Conservation (phyloP, 2,113 vertebrate species). For the Noturus placidus region DNA sequence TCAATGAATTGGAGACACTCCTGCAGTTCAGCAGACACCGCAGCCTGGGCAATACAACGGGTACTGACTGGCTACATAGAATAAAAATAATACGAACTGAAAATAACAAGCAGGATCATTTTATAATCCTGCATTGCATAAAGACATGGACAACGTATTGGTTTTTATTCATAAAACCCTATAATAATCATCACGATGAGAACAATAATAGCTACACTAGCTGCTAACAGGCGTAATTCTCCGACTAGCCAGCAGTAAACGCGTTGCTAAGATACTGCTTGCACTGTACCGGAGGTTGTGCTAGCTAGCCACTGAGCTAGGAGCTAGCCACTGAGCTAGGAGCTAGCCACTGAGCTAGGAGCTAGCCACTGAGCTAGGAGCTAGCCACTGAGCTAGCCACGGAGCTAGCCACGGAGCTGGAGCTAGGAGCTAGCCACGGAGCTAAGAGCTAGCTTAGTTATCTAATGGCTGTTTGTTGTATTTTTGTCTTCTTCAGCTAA, state of each 20-base stretch:
- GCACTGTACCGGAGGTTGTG: conserved; percentile 19
- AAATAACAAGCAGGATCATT: not conserved
- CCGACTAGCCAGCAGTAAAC: conserved; percentile 12
- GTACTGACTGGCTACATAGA: not conserved
- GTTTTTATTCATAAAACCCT: not conserved
- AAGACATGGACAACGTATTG: not conserved
- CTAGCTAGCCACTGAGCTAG: not conserved
- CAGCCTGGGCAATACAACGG: not conserved
- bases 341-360: not conserved
- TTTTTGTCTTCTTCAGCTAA: not conserved
- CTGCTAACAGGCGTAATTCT: not conserved
- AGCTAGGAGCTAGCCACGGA: not conserved
- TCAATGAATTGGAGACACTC: conserved; percentile 8
- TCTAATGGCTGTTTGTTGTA: not conserved
- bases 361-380: too few relatives aligned
- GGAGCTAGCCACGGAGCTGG: too few relatives aligned
- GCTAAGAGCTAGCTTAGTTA: not conserved
- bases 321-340: not conserved
- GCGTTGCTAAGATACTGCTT: conserved; percentile 57
- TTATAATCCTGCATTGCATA: too few relatives aligned
- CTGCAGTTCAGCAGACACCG: conserved; percentile 14
- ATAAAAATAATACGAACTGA: too few relatives aligned
- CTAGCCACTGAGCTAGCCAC: not conserved
- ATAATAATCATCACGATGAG: too few relatives aligned
- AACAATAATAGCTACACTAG: not conserved